Percentiles rank a stretch among this genome's conserved stretches.
Evolutionary conservation across 2,888 invertebrate genomes (phyloP).

Genomic region (Epinotia bilunana): DNA sequence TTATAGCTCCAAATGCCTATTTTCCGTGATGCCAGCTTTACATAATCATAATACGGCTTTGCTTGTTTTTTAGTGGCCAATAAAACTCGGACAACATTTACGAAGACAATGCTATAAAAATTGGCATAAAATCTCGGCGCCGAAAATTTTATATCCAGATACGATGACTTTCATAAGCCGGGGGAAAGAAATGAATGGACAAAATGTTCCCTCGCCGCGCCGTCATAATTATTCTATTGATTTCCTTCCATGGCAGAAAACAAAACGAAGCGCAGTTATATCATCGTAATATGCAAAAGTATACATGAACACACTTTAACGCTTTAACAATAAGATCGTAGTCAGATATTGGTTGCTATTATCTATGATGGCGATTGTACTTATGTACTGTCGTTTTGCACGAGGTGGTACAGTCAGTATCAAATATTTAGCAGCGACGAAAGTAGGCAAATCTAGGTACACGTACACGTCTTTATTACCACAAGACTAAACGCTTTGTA

Average conservation of each 20-base stretch:
- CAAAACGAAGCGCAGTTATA: too few relatives aligned
- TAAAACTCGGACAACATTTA: slow-evolving; percentile 80
- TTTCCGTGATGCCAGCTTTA: slow-evolving; percentile 49
- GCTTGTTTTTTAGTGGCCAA: slow-evolving; percentile 67
- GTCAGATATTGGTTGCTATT: too few relatives aligned
- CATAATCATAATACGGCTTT: slow-evolving; percentile 61
- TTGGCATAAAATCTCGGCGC: slow-evolving; percentile 79
- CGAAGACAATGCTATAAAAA: slow-evolving; percentile 80
- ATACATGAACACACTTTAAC: too few relatives aligned
- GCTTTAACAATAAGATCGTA: too few relatives aligned
- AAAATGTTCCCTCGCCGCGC: slow-evolving; percentile 57
- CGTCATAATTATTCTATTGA: slow-evolving; percentile 52
- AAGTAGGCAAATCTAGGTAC: too few relatives aligned
- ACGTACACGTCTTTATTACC: too few relatives aligned
- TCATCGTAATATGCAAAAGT: too few relatives aligned
- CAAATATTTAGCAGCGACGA: too few relatives aligned
- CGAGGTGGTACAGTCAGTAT: too few relatives aligned
- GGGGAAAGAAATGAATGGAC: slow-evolving; percentile 65
- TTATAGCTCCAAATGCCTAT: slow-evolving; percentile 39
- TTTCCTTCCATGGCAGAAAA: neutral
- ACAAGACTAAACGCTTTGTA: too few relatives aligned
- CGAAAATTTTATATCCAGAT: slow-evolving; percentile 74
- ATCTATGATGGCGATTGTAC: too few relatives aligned
- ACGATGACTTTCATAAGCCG: slow-evolving; percentile 70
- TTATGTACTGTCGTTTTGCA: too few relatives aligned